Evolutionary conservation across 2,113 vertebrate genomes (phyloP), one percentile per base, ranked within the genome.

Genomic region (Pseudorectes ferrugineus): DNA sequence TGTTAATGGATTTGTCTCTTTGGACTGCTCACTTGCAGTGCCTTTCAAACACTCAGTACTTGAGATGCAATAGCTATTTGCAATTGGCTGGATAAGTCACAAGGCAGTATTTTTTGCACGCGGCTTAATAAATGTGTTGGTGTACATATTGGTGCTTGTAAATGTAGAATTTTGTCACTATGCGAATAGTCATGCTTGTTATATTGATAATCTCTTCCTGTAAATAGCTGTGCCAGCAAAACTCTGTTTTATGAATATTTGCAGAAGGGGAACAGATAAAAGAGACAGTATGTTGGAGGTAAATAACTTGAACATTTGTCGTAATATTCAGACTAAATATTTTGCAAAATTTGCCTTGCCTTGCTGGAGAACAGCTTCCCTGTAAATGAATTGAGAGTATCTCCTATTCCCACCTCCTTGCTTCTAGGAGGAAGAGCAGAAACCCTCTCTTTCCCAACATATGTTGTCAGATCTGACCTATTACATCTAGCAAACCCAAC

Each of bases 1-100:
- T 76, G 58, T 61, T 85, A 85, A 81, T 91, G 63, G 71, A 88
- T 82, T 89, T 95, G 38, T 94, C 81, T 95, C 87, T 89, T 91
- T 79, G 62, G 48, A 82, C 49, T 88, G 54, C 54, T 93, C 46
- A 2, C 66, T 85, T 62, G 58, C 33, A 49, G 42, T 54, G 73
- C 25, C 45, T 68, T 35, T 29, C n/a, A 28, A 92, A 52, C 38
- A 35, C 7, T 36, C 10, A 3, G 11, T 68, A 33, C 33, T 55
- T 65, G 42, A 85, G 63, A 62, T 55, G 21, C 20, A 49, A 46
- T 6, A 65, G 36, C 24, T 66, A 3, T 43, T 45, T 88, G 45
- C 25, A 62, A 22, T 62, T 73, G 84, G 74, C 49, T 61, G 46
- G 42, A 36, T 49, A 82, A 93, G 93, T 68, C 87, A 93, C 33